Evolutionary conservation across 2,888 invertebrate species (phyloP).

Genomic region (Drosophila putrida): DNA sequence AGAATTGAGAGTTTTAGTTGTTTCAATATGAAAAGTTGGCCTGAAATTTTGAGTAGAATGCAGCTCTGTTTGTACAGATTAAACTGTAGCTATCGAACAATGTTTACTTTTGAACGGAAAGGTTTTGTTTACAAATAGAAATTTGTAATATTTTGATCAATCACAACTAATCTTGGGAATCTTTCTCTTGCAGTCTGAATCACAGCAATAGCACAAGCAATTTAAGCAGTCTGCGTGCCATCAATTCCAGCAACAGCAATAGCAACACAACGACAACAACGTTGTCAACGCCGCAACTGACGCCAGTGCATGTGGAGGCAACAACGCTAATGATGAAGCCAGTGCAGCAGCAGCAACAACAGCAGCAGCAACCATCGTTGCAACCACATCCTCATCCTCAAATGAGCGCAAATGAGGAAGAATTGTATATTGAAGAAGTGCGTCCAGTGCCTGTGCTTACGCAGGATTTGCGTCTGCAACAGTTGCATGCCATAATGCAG

Average conservation of each 20-base stretch:
- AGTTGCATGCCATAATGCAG: conserved; percentile 83
- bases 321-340: conserved; percentile 34
- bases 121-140: conserved; percentile 13
- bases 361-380: conserved; percentile 22
- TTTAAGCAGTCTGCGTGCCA: conserved; percentile 48
- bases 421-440: conserved; percentile 84
- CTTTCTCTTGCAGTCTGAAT: conserved; percentile 41
- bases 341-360: conserved; percentile 28
- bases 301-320: conserved; percentile 46
- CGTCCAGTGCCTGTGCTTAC: conserved; percentile 84
- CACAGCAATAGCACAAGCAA: conserved; percentile 64
- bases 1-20: background rate
- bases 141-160: conserved; percentile 1
- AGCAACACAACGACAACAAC: conserved; percentile 31
- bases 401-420: conserved; percentile 80
- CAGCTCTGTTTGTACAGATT: conserved; percentile 22
- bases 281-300: conserved; percentile 48
- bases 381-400: conserved; percentile 28
- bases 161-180: conserved; percentile 17
- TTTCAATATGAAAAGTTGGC: conserved; percentile 20
- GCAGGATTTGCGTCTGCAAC: conserved; percentile 82
- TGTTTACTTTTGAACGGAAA: conserved; percentile 21
- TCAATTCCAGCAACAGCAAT: conserved; percentile 31
- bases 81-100: conserved; percentile 20
- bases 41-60: conserved; percentile 19